Conservation (phyloP, 2,113 vertebrate species). For the Brachypodius melanocephalos region DNA sequence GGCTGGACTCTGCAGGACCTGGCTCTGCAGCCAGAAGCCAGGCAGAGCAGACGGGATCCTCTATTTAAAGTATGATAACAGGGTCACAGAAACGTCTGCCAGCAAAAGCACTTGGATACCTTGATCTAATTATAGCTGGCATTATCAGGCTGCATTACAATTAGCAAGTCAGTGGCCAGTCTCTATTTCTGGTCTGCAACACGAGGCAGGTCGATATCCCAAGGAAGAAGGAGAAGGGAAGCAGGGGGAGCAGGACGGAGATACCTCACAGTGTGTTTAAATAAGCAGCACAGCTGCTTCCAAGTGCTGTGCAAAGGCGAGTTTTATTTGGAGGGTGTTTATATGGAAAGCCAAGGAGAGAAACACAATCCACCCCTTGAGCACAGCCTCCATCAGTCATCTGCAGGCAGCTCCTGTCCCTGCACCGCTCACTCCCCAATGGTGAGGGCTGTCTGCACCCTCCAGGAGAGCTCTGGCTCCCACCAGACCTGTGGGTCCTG, state of each 20-base stretch:
- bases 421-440: fast-evolving
- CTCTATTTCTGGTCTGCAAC: constrained; percentile 14
- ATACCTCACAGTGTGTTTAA: background rate
- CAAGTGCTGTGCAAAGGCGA: fast-evolving
- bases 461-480: background rate
- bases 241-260: background rate
- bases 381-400: fast-evolving
- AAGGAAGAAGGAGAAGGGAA: background rate
- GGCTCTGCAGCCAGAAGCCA: background rate
- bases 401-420: background rate
- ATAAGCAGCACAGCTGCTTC: background rate
- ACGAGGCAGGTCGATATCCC: background rate
- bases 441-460: background rate
- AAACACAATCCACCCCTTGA: background rate
- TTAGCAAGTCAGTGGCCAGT: background rate
- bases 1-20: background rate
- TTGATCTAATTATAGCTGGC: constrained; percentile 43
- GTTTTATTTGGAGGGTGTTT: background rate
- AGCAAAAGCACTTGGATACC: background rate
- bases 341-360: background rate
- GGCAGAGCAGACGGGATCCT: background rate
- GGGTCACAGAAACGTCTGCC: constrained; percentile 11
- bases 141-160: constrained; percentile 39
- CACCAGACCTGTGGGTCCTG: background rate
- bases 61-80: background rate